phyloP scores from a whole-genome alignment of 1,140 invertebrate species.

The Sminthurinus signatus region DNA sequence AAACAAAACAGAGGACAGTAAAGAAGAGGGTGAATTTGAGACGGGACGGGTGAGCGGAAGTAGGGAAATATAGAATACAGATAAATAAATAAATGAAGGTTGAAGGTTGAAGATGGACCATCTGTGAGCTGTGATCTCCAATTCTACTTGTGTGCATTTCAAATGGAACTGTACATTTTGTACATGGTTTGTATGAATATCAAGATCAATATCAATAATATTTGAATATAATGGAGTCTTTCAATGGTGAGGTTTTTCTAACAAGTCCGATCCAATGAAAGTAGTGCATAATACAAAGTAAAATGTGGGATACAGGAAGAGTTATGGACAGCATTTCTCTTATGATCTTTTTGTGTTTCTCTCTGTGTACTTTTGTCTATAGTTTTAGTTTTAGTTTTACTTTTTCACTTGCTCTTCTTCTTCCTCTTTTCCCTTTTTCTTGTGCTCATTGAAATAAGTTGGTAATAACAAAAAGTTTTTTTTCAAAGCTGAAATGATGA shows the following conservation, averaged over 20 bases:
- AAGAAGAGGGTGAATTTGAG: constrained; percentile 13
- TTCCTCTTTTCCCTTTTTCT: too few relatives aligned
- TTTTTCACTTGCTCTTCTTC: constrained; percentile 2
- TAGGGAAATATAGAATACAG: too few relatives aligned
- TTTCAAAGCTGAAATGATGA: constrained; percentile 37
- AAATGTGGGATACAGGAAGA: constrained; percentile 19
- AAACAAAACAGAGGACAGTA: background rate
- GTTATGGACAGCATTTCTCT: constrained; percentile 16
- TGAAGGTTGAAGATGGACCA: constrained; percentile 12
- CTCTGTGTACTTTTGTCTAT: background rate
- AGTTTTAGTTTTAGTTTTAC: background rate
- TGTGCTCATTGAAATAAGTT: constrained; percentile 41
- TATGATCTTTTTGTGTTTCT: background rate
- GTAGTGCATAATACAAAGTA: too few relatives aligned
- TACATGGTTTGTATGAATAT: too few relatives aligned
- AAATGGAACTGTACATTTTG: too few relatives aligned
- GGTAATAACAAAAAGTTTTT: constrained; percentile 31
- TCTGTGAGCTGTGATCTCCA: too few relatives aligned
- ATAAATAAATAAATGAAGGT: constrained; percentile 30
- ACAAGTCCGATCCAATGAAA: too few relatives aligned
- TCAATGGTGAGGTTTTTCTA: too few relatives aligned
- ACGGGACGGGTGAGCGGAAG: constrained; percentile 18
- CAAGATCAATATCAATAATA: too few relatives aligned
- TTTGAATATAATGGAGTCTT: background rate
- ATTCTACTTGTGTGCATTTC: too few relatives aligned